Conservation (phyloP, 2,113 vertebrate species). For the Eonycteris spelaea region DNA sequence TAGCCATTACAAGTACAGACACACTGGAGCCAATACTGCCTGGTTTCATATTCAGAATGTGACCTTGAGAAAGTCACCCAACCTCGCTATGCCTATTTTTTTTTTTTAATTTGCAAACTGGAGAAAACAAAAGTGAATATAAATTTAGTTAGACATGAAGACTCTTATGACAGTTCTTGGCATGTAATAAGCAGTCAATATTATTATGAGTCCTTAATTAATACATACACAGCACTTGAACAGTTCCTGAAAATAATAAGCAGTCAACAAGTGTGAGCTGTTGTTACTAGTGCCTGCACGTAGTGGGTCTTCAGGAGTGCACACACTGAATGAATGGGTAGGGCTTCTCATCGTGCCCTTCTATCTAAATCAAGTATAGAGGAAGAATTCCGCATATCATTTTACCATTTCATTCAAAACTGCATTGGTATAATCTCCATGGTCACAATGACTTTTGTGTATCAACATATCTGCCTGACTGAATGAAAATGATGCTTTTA, state of each 20-base stretch:
- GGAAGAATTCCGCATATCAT: neutral
- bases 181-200: neutral
- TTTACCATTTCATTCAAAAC: slow-evolving; percentile 1
- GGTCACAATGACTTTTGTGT: neutral
- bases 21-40: neutral
- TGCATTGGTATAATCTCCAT: neutral
- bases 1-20: neutral
- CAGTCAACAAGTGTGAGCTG: neutral
- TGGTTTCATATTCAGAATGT: neutral
- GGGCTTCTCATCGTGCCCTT: neutral
- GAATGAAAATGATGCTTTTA: slow-evolving; percentile 16
- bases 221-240: neutral
- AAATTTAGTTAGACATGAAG: neutral
- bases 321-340: neutral
- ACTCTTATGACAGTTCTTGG: neutral
- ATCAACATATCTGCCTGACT: neutral
- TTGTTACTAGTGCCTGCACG: neutral
- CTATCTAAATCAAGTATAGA: neutral
- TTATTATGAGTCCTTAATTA: neutral
- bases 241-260: neutral
- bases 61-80: neutral
- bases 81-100: neutral
- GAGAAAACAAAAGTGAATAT: neutral
- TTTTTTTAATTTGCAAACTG: neutral
- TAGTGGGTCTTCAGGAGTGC: neutral